Percentiles rank a stretch among this genome's conserved stretches.
phyloP scores from a whole-genome alignment of 1,140 invertebrate species.

The Ridgeia piscesae region DNA sequence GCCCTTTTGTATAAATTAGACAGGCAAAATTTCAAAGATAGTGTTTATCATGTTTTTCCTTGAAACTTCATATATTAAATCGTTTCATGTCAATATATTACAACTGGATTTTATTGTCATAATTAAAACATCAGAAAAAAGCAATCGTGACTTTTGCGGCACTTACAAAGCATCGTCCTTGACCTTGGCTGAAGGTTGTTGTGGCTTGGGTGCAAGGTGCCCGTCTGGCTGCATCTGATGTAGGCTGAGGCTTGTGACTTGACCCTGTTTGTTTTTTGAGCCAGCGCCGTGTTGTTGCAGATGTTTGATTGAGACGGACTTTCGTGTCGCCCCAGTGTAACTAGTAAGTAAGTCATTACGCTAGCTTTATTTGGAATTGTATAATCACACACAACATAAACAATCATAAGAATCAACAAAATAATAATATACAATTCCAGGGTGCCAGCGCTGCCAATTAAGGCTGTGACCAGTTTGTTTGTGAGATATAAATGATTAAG shows the following conservation, averaged over 20 bases:
- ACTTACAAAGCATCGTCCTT: constrained; percentile 42
- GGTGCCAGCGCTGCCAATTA: too few relatives aligned
- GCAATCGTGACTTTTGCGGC: neutral
- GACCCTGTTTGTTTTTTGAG: constrained; percentile 24
- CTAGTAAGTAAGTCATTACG: constrained; percentile 27
- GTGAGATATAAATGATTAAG: too few relatives aligned
- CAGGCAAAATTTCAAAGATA: too few relatives aligned
- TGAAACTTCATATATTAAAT: too few relatives aligned
- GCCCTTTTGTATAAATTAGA: too few relatives aligned
- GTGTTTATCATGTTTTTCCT: too few relatives aligned
- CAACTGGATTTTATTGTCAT: neutral
- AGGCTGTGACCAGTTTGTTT: too few relatives aligned
- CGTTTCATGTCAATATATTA: too few relatives aligned
- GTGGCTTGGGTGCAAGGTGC: constrained; percentile 29
- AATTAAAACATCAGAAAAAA: neutral
- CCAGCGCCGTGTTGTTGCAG: constrained; percentile 34
- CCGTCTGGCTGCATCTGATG: constrained; percentile 41
- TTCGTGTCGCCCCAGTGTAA: neutral
- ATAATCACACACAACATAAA: too few relatives aligned
- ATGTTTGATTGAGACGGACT: constrained; percentile 37
- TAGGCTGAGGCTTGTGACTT: constrained; percentile 45
- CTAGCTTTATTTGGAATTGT: too few relatives aligned
- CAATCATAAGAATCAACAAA: too few relatives aligned
- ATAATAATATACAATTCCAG: too few relatives aligned
- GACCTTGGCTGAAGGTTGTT: constrained; percentile 22